Evolutionary conservation across 2,888 invertebrate genomes (phyloP).

Genomic region (Aphidoletes aphidimyza): DNA sequence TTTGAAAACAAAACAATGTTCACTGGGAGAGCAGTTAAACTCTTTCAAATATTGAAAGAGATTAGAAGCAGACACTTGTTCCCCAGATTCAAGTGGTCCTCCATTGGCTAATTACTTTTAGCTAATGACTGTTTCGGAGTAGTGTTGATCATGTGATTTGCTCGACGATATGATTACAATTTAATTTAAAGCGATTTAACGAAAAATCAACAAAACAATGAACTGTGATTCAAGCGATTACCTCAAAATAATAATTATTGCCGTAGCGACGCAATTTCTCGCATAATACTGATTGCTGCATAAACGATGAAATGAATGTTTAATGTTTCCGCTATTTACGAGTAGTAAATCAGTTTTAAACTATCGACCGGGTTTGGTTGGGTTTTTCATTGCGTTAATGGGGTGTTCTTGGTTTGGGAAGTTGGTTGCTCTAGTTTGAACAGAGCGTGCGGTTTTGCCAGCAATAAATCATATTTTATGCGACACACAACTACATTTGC

Average conservation of each 20-base stretch:
- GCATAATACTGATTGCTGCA: not conserved
- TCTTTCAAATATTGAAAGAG: too few relatives aligned
- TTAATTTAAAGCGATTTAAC: not conserved
- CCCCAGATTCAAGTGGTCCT: too few relatives aligned
- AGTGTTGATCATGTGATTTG: not conserved
- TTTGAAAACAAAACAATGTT: too few relatives aligned
- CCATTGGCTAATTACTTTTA: not conserved
- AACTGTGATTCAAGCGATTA: not conserved
- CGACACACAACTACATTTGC: not conserved
- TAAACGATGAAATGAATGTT: slow-evolving; percentile 9
- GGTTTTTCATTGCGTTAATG: not conserved
- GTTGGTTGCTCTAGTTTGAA: slow-evolving; percentile 6
- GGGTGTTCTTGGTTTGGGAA: not conserved
- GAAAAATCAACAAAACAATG: slow-evolving; percentile 19
- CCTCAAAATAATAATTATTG: slow-evolving; percentile 18
- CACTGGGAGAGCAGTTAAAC: too few relatives aligned
- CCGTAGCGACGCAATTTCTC: not conserved
- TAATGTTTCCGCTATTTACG: slow-evolving; percentile 18
- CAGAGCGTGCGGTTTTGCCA: not conserved
- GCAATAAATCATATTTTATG: slow-evolving; percentile 38
- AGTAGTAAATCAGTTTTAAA: slow-evolving; percentile 41
- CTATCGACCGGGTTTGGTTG: slow-evolving; percentile 10
- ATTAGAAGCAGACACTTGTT: too few relatives aligned
- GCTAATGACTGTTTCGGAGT: not conserved
- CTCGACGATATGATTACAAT: not conserved